Percentiles rank a stretch among this genome's conserved stretches.
Conservation (phyloP, 1,140 invertebrate genomes). For the Dendrolimus kikuchii region DNA sequence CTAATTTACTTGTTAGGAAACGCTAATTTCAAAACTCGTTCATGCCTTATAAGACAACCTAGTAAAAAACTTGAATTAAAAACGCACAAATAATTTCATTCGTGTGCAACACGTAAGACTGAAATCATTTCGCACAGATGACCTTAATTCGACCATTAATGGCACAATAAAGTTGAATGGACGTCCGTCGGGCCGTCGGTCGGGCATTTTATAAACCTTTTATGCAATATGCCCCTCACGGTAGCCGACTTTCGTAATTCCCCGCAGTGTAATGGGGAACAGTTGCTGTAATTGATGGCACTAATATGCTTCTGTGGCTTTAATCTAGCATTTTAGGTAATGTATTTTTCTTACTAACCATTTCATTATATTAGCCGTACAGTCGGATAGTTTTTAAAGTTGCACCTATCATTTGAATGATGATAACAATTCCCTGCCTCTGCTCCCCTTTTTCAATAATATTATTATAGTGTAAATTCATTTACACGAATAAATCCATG, state of each 20-base stretch:
- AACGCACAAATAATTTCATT: too few relatives aligned
- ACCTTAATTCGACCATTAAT: constrained; percentile 8
- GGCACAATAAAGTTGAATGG: constrained; percentile 8
- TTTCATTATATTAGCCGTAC: not conserved
- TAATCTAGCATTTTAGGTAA: not conserved
- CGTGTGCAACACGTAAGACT: not conserved
- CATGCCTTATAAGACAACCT: too few relatives aligned
- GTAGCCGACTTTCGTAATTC: constrained; percentile 5
- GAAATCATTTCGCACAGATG: constrained; percentile 4
- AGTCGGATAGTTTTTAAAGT: too few relatives aligned
- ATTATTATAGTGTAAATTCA: too few relatives aligned
- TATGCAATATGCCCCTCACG: constrained; percentile 7
- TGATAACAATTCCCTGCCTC: too few relatives aligned
- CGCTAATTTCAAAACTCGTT: too few relatives aligned
- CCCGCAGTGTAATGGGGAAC: constrained; percentile 1
- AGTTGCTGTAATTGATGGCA: constrained; percentile 2
- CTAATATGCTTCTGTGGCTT: constrained; percentile 2
- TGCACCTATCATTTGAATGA: too few relatives aligned
- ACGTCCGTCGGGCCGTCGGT: constrained; percentile 3
- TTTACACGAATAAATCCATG: too few relatives aligned
- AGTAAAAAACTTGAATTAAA: too few relatives aligned
- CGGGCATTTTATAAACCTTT: constrained; percentile 5
- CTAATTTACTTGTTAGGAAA: too few relatives aligned
- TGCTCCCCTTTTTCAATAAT: too few relatives aligned
- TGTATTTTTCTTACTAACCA: not conserved